phyloP scores from a whole-genome alignment of 2,888 invertebrate species.

The Myathropa florea region DNA sequence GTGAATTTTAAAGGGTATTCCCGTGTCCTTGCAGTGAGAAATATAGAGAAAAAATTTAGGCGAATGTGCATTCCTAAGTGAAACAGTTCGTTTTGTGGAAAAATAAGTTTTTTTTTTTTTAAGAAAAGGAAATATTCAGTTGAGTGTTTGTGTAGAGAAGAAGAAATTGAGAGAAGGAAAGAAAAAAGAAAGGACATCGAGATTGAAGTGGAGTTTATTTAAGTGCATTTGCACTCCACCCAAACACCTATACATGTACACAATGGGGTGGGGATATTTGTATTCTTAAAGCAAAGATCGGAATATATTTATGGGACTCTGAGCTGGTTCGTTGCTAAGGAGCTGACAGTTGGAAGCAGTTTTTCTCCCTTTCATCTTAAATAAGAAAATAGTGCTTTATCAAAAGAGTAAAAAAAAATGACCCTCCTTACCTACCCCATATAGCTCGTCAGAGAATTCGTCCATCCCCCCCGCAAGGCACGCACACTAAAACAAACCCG shows the following conservation, averaged over 20 bases:
- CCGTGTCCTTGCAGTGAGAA: slow-evolving; percentile 30
- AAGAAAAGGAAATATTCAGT: slow-evolving; percentile 29
- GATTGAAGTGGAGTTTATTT: slow-evolving; percentile 61
- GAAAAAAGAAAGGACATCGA: slow-evolving; percentile 30
- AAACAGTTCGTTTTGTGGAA: slow-evolving; percentile 30
- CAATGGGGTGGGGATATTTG: slow-evolving; percentile 40
- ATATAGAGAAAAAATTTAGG: not conserved
- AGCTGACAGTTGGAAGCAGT: slow-evolving; percentile 44
- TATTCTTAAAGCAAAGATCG: slow-evolving; percentile 28
- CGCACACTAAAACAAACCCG: slow-evolving; percentile 33
- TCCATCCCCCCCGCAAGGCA: not conserved
- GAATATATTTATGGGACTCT: slow-evolving; percentile 3
- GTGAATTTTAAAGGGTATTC: slow-evolving; percentile 40
- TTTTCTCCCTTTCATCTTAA: slow-evolving; percentile 22
- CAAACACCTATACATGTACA: slow-evolving; percentile 45
- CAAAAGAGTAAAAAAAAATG: slow-evolving; percentile 9
- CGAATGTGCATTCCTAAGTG: slow-evolving; percentile 48
- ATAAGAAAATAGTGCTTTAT: slow-evolving; percentile 34
- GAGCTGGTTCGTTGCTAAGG: slow-evolving; percentile 47
- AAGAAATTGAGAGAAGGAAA: slow-evolving; percentile 11
- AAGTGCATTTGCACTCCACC: slow-evolving; percentile 70
- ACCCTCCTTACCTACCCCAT: slow-evolving; percentile 60
- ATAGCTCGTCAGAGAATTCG: not conserved
- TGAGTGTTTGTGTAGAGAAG: slow-evolving; percentile 52
- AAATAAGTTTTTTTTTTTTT: slow-evolving; percentile 10